A percentile compares a stretch with the other conserved stretches of the same genome.
Evolutionary conservation across 2,113 vertebrate genomes (phyloP).

Genomic region (Nothoprocta perdicaria): DNA sequence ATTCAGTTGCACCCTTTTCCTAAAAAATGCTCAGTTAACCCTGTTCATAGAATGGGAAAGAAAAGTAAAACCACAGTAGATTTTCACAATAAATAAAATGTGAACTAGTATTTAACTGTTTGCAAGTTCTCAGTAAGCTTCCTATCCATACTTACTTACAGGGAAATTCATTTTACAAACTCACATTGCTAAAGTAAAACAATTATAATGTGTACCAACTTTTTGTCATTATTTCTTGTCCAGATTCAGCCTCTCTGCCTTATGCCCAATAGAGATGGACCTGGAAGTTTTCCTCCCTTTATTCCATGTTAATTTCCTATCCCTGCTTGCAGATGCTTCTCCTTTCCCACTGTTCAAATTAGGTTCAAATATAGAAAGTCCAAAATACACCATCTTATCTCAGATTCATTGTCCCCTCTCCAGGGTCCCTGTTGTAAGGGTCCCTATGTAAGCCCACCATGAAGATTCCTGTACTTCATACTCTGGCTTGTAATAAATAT

Average conservation of each 20-base stretch:
- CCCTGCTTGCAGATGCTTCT: neutral
- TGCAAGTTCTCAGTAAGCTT: neutral
- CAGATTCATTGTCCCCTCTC: rapidly evolving
- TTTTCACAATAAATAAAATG: neutral
- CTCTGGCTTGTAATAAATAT: neutral
- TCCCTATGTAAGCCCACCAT: neutral
- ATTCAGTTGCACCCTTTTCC: neutral
- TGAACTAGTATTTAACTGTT: neutral
- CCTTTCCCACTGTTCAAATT: neutral
- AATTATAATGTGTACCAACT: neutral
- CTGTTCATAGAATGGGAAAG: neutral
- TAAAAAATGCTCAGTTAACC: neutral
- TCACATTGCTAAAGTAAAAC: neutral
- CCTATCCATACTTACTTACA: neutral
- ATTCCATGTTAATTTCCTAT: neutral
- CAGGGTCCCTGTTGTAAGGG: neutral
- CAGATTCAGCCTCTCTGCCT: neutral
- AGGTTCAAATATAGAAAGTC: neutral
- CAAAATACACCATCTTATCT: neutral
- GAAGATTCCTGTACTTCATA: neutral
- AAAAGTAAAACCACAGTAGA: neutral
- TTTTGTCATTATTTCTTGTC: neutral
- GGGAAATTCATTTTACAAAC: neutral
- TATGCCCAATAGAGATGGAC: neutral
- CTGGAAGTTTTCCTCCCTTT: neutral